These are phyloP conservation scores for Thalassarche chlororhynchos DNA, from an alignment of 2,113 vertebrate species.

Conservation along the genomic window DNA sequence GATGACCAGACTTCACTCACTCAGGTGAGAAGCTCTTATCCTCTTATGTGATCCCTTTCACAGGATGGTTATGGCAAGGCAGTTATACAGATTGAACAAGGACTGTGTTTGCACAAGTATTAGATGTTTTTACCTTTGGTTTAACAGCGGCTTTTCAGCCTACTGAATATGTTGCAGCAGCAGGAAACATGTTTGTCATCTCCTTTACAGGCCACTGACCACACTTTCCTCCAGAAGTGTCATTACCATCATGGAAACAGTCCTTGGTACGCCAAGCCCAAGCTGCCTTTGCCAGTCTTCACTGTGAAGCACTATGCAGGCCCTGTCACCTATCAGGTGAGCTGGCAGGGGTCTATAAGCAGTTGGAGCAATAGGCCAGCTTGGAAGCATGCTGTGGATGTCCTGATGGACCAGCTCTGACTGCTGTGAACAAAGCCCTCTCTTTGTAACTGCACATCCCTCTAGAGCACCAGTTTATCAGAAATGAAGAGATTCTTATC, in stretches of 20 bases:
- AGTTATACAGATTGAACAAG: neutral
- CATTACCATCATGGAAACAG: slow-evolving; percentile 89
- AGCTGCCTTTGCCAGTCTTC: slow-evolving; percentile 90
- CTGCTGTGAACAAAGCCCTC: neutral
- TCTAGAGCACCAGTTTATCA: neutral
- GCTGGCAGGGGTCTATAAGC: neutral
- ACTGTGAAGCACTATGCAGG: slow-evolving; percentile 89
- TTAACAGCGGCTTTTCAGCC: neutral
- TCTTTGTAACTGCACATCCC: neutral
- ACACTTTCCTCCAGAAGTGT: slow-evolving; percentile 95
- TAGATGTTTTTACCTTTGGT: neutral
- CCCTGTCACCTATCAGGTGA: slow-evolving; percentile 91
- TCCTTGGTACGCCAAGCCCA: slow-evolving; percentile 86
- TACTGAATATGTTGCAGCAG: neutral
- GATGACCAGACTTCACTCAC: slow-evolving; percentile 88
- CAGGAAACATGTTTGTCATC: neutral
- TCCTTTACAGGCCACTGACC: slow-evolving; percentile 87
- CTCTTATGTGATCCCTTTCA: neutral
- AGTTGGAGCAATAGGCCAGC: neutral
- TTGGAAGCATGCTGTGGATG: neutral
- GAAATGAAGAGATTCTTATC: neutral
- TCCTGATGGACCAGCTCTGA: neutral
- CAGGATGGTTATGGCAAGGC: neutral
- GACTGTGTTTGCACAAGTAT: neutral
- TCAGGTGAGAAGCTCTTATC: slow-evolving; percentile 76